A percentile compares a stretch with the other conserved stretches of the same genome.
Conservation (phyloP, 2,797 vertebrate species). For the Aphelocoma californica region DNA sequence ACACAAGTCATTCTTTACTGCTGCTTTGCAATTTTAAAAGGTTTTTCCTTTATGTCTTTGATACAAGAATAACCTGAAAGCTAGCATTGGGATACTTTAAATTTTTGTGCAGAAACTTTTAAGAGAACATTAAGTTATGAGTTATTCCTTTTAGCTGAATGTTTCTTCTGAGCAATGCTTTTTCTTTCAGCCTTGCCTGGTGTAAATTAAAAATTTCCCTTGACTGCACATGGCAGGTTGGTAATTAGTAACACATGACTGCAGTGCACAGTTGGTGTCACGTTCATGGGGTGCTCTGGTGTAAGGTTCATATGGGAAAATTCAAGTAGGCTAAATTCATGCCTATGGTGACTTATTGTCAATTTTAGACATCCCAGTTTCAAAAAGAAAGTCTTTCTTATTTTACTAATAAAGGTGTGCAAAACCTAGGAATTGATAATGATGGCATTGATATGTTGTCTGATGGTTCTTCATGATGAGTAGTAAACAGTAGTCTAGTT, state of each 20-base stretch:
- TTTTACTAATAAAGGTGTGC: not conserved
- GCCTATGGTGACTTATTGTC: not conserved
- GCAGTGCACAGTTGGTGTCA: not conserved
- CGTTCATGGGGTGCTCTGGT: not conserved
- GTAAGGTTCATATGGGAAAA: not conserved
- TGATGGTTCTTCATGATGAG: not conserved
- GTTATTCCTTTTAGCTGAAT: not conserved
- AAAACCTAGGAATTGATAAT: not conserved
- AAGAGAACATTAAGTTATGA: not conserved
- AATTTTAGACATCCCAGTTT: not conserved
- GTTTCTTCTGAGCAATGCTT: not conserved
- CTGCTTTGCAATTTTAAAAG: not conserved
- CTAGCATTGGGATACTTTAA: not conserved
- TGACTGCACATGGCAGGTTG: not conserved
- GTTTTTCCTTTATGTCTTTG: not conserved
- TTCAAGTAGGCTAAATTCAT: not conserved
- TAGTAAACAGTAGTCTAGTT: not conserved
- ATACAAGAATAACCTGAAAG: not conserved
- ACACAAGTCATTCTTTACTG: not conserved
- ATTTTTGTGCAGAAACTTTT: not conserved
- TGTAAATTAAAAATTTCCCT: not conserved
- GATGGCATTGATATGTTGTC: not conserved
- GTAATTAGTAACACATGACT: not conserved
- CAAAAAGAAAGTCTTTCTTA: not conserved
- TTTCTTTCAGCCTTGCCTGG: not conserved